Conservation (phyloP, 2,797 vertebrate genomes). For the Adrianichthys oophorus region DNA sequence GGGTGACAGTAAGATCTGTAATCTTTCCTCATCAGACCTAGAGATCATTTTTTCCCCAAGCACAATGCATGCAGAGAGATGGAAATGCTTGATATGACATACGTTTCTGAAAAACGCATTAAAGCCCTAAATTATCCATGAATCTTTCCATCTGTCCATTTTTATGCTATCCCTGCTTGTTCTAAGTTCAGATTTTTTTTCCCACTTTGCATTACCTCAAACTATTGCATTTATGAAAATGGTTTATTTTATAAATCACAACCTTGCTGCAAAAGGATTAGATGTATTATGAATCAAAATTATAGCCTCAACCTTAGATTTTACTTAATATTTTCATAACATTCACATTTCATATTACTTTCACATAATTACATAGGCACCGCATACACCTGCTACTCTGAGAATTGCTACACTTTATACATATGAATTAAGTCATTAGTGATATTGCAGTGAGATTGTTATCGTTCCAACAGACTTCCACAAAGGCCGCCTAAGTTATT, state of each 20-base stretch:
- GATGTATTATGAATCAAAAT: slow-evolving; percentile 31
- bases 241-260: slow-evolving; percentile 32
- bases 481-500: slow-evolving; percentile 40
- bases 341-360: slow-evolving; percentile 34
- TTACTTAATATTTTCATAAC: no score
- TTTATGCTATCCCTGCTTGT: no score
- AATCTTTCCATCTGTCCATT: no score
- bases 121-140: no score
- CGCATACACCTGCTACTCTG: slow-evolving; percentile 54
- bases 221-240: slow-evolving; percentile 19
- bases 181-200: background rate
- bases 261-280: slow-evolving; percentile 37
- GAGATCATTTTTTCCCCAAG: slow-evolving; percentile 2
- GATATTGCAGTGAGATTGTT: slow-evolving; percentile 31
- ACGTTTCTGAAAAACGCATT: background rate
- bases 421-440: slow-evolving; percentile 63
- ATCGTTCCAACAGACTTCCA: slow-evolving; percentile 37
- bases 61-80: background rate
- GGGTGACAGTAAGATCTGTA: slow-evolving; percentile 10
- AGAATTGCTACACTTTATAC: slow-evolving; percentile 55
- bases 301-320: slow-evolving; percentile 19
- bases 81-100: background rate
- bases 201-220: slow-evolving; percentile 2
- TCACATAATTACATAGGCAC: slow-evolving; percentile 53
- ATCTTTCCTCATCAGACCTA: slow-evolving; percentile 14